Base-by-base conservation (phyloP, 2,797 vertebrate species). In the Acomys russatus region DNA sequence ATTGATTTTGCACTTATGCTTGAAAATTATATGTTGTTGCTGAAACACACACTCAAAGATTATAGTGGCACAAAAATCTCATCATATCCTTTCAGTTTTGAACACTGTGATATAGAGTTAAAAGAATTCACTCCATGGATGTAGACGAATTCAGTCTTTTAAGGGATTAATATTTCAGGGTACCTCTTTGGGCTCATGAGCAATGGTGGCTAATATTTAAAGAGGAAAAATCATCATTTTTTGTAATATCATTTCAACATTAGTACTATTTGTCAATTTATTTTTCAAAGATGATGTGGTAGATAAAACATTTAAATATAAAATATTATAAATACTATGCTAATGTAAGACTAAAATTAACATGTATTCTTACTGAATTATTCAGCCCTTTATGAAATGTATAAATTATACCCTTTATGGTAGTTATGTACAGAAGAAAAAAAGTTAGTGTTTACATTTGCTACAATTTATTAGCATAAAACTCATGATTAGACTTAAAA, bases 21-120 rank as follows among this genome's bases (percentile, higher is more conserved):
- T 73, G 44, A 22, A 96, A 98, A 97, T 74, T 91, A 86, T 82
- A 90, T 98, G 66, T 56, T 97, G 2, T 93, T 97, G 22, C 93
- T 97, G 92, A 97, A 98, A 97, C 96, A 92, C 0, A 91, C 80
- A 93, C 6, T 93, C 61, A 70, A 61, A 88, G 56, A 96, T 66
- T 92, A 23, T 94, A 94, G 97, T 77, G 96, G 96, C 97, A 79
- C 38, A 76, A 94, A 49, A 68, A 95, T 54, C 28, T 88, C 35
- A 77, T 7, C 38, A 70, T 4, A 89, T 6, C 33, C 49, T 17
- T 90, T 88, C 79, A 96, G 23, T 22, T 86, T n/a, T 94, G 78
- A 38, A 87, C 64, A 23, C 6, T 89, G 73, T 79, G 64, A 92
- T 93, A 87, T 1, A 70, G 61, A 87, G 71, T 89, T 92, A 88